These are phyloP conservation scores for Acanthornis magna DNA, from an alignment of 2,797 vertebrate genomes.

Conservation along the genomic window DNA sequence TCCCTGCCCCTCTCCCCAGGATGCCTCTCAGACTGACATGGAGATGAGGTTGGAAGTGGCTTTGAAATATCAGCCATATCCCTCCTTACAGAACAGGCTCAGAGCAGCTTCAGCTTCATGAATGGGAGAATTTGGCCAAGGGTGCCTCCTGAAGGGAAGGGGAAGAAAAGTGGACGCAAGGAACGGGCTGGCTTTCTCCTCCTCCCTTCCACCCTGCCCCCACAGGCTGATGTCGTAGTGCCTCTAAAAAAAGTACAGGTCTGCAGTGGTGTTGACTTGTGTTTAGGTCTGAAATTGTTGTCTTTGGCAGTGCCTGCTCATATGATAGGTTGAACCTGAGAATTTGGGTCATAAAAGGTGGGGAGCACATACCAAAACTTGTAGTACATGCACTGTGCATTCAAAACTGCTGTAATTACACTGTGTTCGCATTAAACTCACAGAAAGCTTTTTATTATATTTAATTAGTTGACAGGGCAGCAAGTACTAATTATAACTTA, in stretches of 20 bases:
- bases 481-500: conserved; percentile 68
- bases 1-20: neutral
- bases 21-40: neutral
- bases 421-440: conserved; percentile 57
- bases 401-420: conserved; percentile 68
- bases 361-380: neutral
- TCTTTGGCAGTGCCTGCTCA: neutral
- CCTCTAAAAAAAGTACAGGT: neutral
- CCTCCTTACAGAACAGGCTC: neutral
- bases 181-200: neutral
- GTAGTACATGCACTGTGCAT: neutral
- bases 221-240: neutral
- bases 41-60: neutral
- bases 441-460: conserved; percentile 65
- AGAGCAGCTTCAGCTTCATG: neutral
- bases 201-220: neutral
- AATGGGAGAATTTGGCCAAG: neutral
- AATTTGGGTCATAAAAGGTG: neutral
- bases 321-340: neutral
- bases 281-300: neutral
- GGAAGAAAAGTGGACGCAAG: neutral
- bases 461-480: conserved; percentile 69
- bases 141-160: neutral
- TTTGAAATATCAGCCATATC: neutral
- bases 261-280: neutral